Percentiles rank a stretch among this genome's conserved stretches.
Evolutionary conservation across 2,113 vertebrate species (phyloP).

Genomic region (Apus apus): DNA sequence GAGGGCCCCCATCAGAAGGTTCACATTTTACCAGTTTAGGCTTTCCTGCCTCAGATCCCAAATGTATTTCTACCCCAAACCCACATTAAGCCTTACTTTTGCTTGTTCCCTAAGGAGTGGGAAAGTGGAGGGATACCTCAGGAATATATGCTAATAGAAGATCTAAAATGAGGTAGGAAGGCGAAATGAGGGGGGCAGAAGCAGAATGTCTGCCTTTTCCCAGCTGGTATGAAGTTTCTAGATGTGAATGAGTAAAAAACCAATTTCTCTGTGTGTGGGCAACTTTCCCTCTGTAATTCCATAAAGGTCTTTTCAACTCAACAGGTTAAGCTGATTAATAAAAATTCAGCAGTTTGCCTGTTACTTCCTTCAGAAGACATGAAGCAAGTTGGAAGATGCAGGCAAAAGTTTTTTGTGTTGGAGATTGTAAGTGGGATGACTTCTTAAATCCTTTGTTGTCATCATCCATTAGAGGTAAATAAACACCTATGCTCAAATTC

Average conservation of each 20-base stretch:
- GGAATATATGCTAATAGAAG: not conserved
- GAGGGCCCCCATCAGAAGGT: constrained; percentile 61
- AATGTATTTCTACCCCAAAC: constrained; percentile 27
- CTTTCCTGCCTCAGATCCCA: constrained; percentile 68
- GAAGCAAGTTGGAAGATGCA: constrained; percentile 78
- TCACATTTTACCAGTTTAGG: constrained; percentile 73
- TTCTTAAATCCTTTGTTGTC: constrained; percentile 88
- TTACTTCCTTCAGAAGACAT: constrained; percentile 74
- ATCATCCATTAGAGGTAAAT: constrained; percentile 73
- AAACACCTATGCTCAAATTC: constrained; percentile 74
- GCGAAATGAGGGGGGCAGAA: not conserved
- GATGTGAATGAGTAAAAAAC: constrained; percentile 42
- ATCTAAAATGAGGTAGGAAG: not conserved
- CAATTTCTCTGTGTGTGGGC: not conserved
- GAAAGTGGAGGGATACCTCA: not conserved
- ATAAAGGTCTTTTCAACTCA: constrained; percentile 91
- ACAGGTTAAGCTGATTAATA: constrained; percentile 97
- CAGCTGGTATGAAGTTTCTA: not conserved
- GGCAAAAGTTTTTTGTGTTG: constrained; percentile 87
- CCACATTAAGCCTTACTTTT: constrained; percentile 50
- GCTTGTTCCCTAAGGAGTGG: not conserved
- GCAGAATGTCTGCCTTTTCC: not conserved
- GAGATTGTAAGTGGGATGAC: constrained; percentile 85
- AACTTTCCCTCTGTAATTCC: constrained; percentile 50
- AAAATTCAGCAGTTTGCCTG: constrained; percentile 87